phyloP scores from a whole-genome alignment of 1,140 invertebrate genomes.

The Drosophila sucinea region DNA sequence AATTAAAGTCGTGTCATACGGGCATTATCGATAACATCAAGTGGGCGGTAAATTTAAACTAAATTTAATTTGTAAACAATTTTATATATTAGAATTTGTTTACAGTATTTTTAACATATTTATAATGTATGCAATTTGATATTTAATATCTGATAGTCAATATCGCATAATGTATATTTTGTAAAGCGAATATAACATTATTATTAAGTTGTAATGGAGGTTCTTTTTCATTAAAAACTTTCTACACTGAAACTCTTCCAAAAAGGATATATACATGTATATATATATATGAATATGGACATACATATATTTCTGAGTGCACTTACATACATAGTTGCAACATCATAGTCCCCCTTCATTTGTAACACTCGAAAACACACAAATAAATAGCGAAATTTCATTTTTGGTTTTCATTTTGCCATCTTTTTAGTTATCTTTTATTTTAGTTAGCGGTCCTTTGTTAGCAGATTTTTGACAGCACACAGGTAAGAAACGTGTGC shows the following conservation, averaged over 20 bases:
- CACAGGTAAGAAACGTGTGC: slow-evolving; percentile 55
- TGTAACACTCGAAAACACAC: slow-evolving; percentile 49
- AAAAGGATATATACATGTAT: slow-evolving; percentile 16
- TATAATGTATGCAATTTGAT: too few species aligned
- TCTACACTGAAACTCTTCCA: slow-evolving; percentile 25
- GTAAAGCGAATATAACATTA: too few species aligned
- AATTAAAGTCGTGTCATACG: too few species aligned
- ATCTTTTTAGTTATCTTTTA: slow-evolving; percentile 47
- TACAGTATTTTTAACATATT: too few species aligned
- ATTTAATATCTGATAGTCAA: too few species aligned
- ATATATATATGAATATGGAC: background rate
- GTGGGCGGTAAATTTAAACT: background rate
- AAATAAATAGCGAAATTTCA: slow-evolving; percentile 54
- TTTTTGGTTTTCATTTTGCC: slow-evolving; percentile 36
- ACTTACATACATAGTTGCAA: background rate
- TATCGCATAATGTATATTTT: too few species aligned
- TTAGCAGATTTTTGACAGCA: slow-evolving; percentile 28
- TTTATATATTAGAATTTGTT: too few species aligned
- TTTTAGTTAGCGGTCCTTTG: slow-evolving; percentile 32
- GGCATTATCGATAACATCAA: background rate
- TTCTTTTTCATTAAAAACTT: slow-evolving; percentile 1
- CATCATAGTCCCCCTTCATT: slow-evolving; percentile 47
- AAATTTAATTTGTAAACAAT: too few species aligned
- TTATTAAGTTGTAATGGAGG: too few species aligned
- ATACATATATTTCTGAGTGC: background rate